Percentiles rank a stretch among this genome's conserved stretches.
phyloP scores from a whole-genome alignment of 1,140 invertebrate species.

The Drosophila rhopaloa region DNA sequence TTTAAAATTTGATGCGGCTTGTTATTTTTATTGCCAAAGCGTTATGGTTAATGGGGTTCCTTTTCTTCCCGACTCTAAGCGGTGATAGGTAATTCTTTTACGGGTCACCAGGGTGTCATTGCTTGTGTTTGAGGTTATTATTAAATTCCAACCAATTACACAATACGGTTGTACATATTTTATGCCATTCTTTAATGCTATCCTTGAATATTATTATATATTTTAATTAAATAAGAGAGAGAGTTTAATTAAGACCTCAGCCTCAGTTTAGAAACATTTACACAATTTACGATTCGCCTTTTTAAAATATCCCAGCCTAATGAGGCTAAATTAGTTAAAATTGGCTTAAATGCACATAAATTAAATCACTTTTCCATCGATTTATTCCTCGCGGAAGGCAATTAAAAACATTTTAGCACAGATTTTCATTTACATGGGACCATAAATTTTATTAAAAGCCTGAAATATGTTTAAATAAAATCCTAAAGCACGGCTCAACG shows the following conservation, averaged over 20 bases:
- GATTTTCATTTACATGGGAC: slow-evolving; percentile 44
- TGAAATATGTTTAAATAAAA: slow-evolving; percentile 54
- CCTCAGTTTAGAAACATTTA: not conserved
- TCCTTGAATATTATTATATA: not conserved
- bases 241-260: not conserved
- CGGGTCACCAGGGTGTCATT: slow-evolving; percentile 50
- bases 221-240: not conserved
- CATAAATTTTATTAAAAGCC: slow-evolving; percentile 35
- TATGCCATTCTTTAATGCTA: not conserved
- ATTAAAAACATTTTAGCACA: slow-evolving; percentile 45
- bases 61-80: slow-evolving; percentile 17
- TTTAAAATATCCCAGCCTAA: slow-evolving; percentile 10
- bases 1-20: slow-evolving; percentile 67
- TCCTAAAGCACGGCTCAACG: slow-evolving; percentile 35
- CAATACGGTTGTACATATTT: not conserved
- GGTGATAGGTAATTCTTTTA: slow-evolving; percentile 66
- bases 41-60: slow-evolving; percentile 50
- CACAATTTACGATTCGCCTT: not conserved
- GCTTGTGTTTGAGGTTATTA: slow-evolving; percentile 22
- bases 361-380: slow-evolving; percentile 37
- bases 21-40: slow-evolving; percentile 62
- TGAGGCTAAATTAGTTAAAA: slow-evolving; percentile 33
- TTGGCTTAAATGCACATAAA: slow-evolving; percentile 38
- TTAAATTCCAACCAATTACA: slow-evolving; percentile 34
- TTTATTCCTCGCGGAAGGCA: slow-evolving; percentile 16